phyloP scores from a whole-genome alignment of 1,140 invertebrate species.

The Aphaenogaster floridana region DNA sequence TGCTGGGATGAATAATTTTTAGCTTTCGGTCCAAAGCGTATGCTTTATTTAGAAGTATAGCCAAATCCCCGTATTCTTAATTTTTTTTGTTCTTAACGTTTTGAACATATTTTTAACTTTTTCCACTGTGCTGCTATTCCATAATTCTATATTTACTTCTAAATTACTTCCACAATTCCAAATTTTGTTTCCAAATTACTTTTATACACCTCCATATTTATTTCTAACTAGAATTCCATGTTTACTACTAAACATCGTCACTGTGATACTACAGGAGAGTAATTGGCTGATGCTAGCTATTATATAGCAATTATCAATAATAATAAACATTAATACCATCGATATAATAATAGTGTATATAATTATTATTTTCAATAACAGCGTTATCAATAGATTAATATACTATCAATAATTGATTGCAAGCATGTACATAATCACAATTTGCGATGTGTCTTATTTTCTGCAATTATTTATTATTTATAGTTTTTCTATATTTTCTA shows the following conservation, averaged over 20 bases:
- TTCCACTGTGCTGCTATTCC: neutral
- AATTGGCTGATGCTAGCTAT: neutral
- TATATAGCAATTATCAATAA: neutral
- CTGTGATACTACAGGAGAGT: neutral
- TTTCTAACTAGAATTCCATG: neutral
- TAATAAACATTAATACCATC: constrained; percentile 1
- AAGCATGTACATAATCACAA: neutral
- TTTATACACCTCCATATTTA: neutral
- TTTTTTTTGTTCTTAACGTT: neutral
- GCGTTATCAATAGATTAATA: neutral
- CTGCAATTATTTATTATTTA: neutral
- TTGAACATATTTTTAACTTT: neutral
- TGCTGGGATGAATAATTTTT: too few relatives aligned
- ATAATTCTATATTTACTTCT: neutral
- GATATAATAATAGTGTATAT: neutral
- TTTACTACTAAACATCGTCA: neutral
- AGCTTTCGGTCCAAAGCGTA: too few relatives aligned
- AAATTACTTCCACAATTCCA: neutral
- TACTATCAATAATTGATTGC: neutral
- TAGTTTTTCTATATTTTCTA: neutral
- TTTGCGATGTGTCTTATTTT: neutral
- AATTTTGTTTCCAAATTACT: neutral
- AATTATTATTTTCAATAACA: neutral
- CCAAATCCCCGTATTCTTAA: neutral
- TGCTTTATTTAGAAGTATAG: too few relatives aligned